phyloP scores from a whole-genome alignment of 2,888 invertebrate species.

The Tinea trinotella region DNA sequence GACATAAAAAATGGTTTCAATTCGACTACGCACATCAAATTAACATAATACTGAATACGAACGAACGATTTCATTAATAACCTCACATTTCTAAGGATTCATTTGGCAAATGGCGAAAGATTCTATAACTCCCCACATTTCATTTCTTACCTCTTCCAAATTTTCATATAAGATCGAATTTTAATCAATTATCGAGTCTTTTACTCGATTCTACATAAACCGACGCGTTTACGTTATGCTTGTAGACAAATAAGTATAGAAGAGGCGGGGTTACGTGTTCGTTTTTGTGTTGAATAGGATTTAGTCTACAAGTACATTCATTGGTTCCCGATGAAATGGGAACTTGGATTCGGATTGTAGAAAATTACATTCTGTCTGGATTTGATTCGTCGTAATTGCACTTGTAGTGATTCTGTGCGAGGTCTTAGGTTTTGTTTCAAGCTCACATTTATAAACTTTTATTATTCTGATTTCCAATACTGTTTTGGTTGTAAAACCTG shows the following conservation, averaged over 20 bases:
- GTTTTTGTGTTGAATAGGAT: background rate
- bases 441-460: conserved; percentile 27
- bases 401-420: conserved; percentile 30
- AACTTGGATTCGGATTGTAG: conserved; percentile 12
- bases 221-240: background rate
- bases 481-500: background rate
- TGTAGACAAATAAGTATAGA: background rate
- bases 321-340: conserved; percentile 2
- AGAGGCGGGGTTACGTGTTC: background rate
- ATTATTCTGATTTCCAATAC: conserved; percentile 25
- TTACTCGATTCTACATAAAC: background rate
- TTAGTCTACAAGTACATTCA: background rate
- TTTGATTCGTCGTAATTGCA: conserved; percentile 39
- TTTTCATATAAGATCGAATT: conserved; percentile 39
- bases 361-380: conserved; percentile 25
- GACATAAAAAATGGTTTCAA: background rate
- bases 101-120: conserved; percentile 17
- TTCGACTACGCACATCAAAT: background rate
- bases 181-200: conserved; percentile 45
- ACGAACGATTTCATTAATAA: conserved; percentile 14
- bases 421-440: background rate
- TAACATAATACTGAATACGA: background rate
- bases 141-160: conserved; percentile 25
- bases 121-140: conserved; percentile 9
- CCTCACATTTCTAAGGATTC: conserved; percentile 11